Evolutionary conservation across 1,140 invertebrate genomes (phyloP).

Genomic region (Ceratosolen solmsi): DNA sequence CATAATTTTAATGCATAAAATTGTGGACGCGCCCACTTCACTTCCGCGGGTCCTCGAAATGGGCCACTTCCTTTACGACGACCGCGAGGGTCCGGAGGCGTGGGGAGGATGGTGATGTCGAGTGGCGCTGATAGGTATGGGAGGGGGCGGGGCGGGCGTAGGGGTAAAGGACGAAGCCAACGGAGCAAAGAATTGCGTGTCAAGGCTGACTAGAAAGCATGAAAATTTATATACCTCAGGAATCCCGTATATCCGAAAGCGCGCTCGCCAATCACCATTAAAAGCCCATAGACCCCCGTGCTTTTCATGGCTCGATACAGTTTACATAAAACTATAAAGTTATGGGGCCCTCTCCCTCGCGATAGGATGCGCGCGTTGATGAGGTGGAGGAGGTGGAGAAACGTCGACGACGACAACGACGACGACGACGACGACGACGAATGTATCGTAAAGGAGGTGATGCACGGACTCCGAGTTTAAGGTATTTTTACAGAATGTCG

Average conservation of each 20-base stretch:
- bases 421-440: constrained; percentile 30
- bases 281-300: constrained; percentile 36
- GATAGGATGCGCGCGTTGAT: neutral
- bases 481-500: constrained; percentile 61
- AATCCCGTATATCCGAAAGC: constrained; percentile 46
- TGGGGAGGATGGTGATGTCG: too few relatives aligned
- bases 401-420: neutral
- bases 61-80: constrained; percentile 48
- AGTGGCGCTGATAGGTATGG: neutral
- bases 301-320: constrained; percentile 50
- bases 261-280: constrained; percentile 50
- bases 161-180: constrained; percentile 5
- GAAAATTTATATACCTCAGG: constrained; percentile 47
- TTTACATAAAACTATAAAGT: constrained; percentile 53
- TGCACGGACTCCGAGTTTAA: constrained; percentile 22
- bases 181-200: constrained; percentile 52
- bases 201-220: constrained; percentile 48
- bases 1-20: constrained; percentile 50
- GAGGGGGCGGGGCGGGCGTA: neutral
- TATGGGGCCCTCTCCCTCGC: constrained; percentile 1
- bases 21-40: neutral
- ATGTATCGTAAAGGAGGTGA: constrained; percentile 38
- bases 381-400: too few relatives aligned
- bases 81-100: too few relatives aligned
- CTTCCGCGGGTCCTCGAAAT: constrained; percentile 23